A percentile compares a stretch with the other conserved stretches of the same genome.
These are phyloP conservation scores for Vicugna pacos DNA, from an alignment of 2,113 vertebrate genomes.

Conservation along the genomic window DNA sequence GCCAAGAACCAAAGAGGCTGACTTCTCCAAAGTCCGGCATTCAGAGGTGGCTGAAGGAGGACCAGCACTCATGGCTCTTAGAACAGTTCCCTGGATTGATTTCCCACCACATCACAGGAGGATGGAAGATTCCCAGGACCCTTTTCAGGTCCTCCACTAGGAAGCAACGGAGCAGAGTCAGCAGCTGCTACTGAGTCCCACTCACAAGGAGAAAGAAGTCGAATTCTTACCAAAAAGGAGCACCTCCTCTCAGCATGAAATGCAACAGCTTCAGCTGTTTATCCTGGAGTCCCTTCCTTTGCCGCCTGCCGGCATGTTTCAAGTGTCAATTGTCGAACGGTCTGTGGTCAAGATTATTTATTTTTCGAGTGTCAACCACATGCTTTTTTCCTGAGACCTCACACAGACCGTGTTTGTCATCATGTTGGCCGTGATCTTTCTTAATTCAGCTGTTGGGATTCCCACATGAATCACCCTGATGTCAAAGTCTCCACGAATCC, in stretches of 20 bases:
- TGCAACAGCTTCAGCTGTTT: background rate
- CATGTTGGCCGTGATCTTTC: background rate
- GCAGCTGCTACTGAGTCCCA: too few species aligned
- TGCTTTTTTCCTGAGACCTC: constrained; percentile 35
- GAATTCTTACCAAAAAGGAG: background rate
- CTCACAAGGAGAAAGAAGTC: background rate
- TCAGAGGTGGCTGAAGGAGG: background rate
- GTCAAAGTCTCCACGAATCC: background rate
- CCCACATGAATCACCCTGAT: constrained; percentile 49
- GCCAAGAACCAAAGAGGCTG: background rate
- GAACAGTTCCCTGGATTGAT: background rate
- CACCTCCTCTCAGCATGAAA: background rate
- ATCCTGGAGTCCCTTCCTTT: background rate
- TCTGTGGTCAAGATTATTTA: constrained; percentile 34
- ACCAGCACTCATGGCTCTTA: background rate
- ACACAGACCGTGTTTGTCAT: background rate
- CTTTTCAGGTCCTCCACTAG: too few species aligned
- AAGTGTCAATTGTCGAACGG: background rate
- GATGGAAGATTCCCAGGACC: background rate
- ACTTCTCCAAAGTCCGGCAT: background rate
- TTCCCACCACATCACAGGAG: background rate
- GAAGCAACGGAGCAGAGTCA: background rate
- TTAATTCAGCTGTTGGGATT: constrained; percentile 53
- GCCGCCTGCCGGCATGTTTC: background rate
- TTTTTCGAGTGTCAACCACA: background rate